Evolutionary conservation across 1,140 invertebrate genomes (phyloP).

Genomic region (Cotesia glomerata): DNA sequence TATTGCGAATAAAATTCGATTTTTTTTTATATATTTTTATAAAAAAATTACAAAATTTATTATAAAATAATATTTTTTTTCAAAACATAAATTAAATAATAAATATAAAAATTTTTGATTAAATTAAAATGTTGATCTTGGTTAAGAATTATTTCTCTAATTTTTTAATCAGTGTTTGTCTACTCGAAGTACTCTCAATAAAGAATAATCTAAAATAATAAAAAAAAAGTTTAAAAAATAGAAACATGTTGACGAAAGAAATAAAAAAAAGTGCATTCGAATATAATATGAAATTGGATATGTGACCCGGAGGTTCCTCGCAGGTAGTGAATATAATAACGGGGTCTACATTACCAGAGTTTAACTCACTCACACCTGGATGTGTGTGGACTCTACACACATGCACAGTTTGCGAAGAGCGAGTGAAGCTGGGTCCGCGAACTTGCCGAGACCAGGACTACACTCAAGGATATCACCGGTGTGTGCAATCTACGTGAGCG

Average conservation of each 20-base stretch:
- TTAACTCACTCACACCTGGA: not conserved
- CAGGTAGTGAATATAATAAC: constrained; percentile 28
- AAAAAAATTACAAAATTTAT: too few relatives aligned
- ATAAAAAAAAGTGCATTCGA: not conserved
- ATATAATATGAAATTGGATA: constrained; percentile 7
- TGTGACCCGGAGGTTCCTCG: constrained; percentile 9
- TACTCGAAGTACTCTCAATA: too few relatives aligned
- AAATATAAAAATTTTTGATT: too few relatives aligned
- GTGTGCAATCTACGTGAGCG: not conserved
- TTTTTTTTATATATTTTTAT: too few relatives aligned
- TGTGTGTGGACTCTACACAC: constrained; percentile 4
- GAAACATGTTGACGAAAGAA: constrained; percentile 8
- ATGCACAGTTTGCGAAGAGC: not conserved
- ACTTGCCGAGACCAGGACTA: not conserved
- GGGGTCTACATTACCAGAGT: constrained; percentile 19
- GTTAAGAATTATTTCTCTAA: too few relatives aligned
- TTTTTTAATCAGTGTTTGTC: too few relatives aligned
- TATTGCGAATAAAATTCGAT: too few relatives aligned
- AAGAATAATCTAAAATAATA: too few relatives aligned
- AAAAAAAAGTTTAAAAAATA: not conserved
- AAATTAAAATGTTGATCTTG: too few relatives aligned
- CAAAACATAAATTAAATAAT: too few relatives aligned
- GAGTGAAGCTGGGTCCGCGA: not conserved
- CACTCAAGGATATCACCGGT: not conserved
- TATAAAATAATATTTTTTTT: too few relatives aligned